Evolutionary conservation across 2,888 invertebrate species (phyloP).

Genomic region (Dynastes maya): DNA sequence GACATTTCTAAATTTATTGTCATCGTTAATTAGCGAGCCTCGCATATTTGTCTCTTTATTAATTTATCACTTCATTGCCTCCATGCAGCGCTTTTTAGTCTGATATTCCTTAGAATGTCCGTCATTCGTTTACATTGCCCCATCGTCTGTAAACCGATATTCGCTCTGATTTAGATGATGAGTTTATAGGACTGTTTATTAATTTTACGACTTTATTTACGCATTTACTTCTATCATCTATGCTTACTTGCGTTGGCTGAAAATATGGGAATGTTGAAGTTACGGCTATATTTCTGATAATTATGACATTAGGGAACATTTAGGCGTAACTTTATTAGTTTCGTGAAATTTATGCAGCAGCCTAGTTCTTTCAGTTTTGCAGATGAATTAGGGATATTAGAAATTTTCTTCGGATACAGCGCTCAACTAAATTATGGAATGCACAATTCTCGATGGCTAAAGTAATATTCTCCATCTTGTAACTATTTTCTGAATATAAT

Average conservation of each 20-base stretch:
- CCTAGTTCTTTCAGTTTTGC: too few species aligned
- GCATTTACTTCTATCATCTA: not conserved
- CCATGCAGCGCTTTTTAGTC: not conserved
- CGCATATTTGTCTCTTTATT: conserved; percentile 35
- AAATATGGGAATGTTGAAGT: not conserved
- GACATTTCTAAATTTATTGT: conserved; percentile 24
- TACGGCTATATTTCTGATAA: not conserved
- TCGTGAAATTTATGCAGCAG: too few species aligned
- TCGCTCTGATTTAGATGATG: conserved; percentile 31
- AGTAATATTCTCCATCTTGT: too few species aligned
- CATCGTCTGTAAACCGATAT: conserved; percentile 22
- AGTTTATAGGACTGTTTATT: conserved; percentile 17
- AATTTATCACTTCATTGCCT: conserved; percentile 30
- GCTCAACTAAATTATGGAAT: too few species aligned
- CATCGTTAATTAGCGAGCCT: conserved; percentile 26
- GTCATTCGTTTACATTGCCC: conserved; percentile 21
- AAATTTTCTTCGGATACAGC: too few species aligned
- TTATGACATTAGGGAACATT: not conserved
- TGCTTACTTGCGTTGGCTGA: not conserved
- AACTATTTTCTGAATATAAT: too few species aligned
- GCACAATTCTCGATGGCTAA: too few species aligned
- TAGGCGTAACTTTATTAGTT: too few species aligned
- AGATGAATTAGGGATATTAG: too few species aligned
- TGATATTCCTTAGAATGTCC: conserved; percentile 11
- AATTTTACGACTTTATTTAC: conserved; percentile 34